Evolutionary conservation across 1,140 invertebrate genomes (phyloP), one percentile per base, ranked within the genome.

Genomic region (Drosophila busckii): DNA sequence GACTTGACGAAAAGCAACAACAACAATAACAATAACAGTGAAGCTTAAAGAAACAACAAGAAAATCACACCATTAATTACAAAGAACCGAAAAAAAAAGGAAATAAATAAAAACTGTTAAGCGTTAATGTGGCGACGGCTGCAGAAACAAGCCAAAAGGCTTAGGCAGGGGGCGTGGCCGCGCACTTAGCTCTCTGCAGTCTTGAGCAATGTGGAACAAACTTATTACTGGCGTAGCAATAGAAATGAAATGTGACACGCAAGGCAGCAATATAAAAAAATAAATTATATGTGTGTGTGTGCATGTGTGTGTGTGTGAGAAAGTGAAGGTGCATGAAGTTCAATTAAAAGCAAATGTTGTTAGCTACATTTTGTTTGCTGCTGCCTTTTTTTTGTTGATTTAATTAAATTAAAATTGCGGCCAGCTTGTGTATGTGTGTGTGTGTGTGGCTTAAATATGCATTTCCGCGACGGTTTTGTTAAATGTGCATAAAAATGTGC

Each of bases 221-320:
- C 59, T 62, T 62, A 62, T 62, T 62, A 62, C n/a, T n/a, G n/a
- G n/a, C n/a, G n/a, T n/a, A 23, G 59, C 59, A 56, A 62, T 62
- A 49, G 59, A 62, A 62, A 48, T 56, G 59, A 62, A 62, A 62
- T 62, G 53, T 37, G 59, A 62, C 59, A 62, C 59, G 59, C 59
- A 62, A 62, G 53, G 35, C 44, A 62, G 37, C 53, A 56, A 49
- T 49, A 62, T 56, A 37, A 62, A 40, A 54, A 19, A 34, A 48
- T n/a, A n/a, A 12, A 55, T 25, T 38, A 25, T 38, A 41, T 31
- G 58, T 61, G 58, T 19, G 31, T 13, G 12, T 8, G 29, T 6
- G 42, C 31, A 26, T 42, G 23, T 26, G 23, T 31, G 9, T 29
- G 8, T 49, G 32, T 49, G 59, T 62, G 53, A 62, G 42, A 62